Evolutionary conservation across 1,140 invertebrate species (phyloP), one percentile per base, ranked within the genome.

Genomic region (Drosophila mauritiana): DNA sequence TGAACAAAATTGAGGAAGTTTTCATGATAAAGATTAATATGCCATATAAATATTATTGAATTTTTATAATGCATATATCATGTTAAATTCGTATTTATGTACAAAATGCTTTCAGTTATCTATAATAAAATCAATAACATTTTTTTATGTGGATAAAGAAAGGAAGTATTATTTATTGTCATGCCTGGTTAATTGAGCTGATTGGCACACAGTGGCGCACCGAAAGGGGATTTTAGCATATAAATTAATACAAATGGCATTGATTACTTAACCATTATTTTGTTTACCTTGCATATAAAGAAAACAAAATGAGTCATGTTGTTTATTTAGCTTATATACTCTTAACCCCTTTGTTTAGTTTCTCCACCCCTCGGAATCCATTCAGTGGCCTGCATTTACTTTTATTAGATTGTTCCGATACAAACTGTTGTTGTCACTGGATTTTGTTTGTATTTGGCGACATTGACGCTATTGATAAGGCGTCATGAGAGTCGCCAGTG

Each of bases 391-490:
- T 64, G 45, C 17, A 5, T 22, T 40, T 65, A 62, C 10, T 40
- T 62, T 34, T 64, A 40, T 67, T 63, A 63, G 34, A 58, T 73
- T 74, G 42, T 40, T 40, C 12, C 51, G 31, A 81, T 73, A 58
- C n/a, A 54, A 59, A 53, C 68, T 55, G 25, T 55, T 53, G 45
- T 11, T 62, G 42, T 69, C 15, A 40, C 13, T 57, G 36, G 37
- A 62, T 63, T 65, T 65, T 64, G 59, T 84, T 80, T 84, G 76
- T 68, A 80, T 68, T 84, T 51, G 40, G 20, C 64, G 80, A 61
- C 81, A 80, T 80, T 80, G 83, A 73, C 62, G 72, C 58, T 69
- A 78, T 82, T 86, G 81, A 86, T 88, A 86, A 88, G 83, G 37
- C 59, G 39, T 59, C 39, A 72, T 39, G 61, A 48, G 73, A 65